These are phyloP conservation scores for Anolis carolinensis DNA, from an alignment of 2,113 vertebrate species.

Conservation along the genomic window DNA sequence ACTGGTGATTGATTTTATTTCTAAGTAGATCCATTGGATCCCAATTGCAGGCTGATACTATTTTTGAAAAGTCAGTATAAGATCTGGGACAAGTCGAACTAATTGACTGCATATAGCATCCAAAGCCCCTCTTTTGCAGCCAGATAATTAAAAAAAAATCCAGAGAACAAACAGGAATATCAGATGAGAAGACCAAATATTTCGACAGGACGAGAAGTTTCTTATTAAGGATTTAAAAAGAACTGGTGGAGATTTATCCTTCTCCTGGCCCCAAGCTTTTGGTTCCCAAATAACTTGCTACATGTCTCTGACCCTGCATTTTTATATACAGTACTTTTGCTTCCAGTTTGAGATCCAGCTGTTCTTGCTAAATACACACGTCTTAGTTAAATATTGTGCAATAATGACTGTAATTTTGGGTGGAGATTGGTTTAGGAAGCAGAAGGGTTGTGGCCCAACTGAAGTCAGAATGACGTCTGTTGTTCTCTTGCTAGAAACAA, in stretches of 20 bases:
- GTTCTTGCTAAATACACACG: constrained; percentile 33
- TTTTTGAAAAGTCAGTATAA: background rate
- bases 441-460: constrained; percentile 21
- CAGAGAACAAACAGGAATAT: too few species aligned
- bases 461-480: constrained; percentile 43
- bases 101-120: too few species aligned
- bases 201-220: background rate
- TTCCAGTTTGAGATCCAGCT: constrained; percentile 46
- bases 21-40: background rate
- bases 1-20: background rate
- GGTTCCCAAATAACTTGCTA: fast-evolving
- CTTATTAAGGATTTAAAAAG: background rate
- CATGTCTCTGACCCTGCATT: constrained; percentile 23
- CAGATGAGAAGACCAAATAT: background rate
- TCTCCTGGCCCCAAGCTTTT: constrained; percentile 8
- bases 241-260: background rate
- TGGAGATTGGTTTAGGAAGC: constrained; percentile 42
- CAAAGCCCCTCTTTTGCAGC: too few species aligned
- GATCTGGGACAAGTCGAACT: background rate
- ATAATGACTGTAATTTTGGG: constrained; percentile 33
- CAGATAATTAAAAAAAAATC: background rate
- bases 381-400: constrained; percentile 40
- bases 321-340: background rate
- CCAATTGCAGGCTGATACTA: background rate
- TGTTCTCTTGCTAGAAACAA: constrained; percentile 46